phyloP scores from a whole-genome alignment of 1,140 invertebrate genomes.

The Pentalonia nigronervosa region DNA sequence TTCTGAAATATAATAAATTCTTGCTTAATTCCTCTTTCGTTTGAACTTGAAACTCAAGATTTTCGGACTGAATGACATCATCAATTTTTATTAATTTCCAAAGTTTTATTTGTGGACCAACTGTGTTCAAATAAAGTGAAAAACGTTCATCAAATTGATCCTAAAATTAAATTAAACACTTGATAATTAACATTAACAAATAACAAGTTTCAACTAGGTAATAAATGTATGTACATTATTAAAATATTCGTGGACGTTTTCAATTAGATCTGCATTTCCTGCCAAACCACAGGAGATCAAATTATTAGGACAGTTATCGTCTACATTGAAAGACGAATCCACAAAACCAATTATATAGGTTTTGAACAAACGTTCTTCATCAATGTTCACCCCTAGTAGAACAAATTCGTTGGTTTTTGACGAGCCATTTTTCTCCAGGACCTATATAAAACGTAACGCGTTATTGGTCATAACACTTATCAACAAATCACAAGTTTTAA shows the following conservation, averaged over 20 bases:
- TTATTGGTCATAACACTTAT: neutral
- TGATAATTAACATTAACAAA: neutral
- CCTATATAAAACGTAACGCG: neutral
- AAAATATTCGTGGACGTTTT: constrained; percentile 34
- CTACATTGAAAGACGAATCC: constrained; percentile 1
- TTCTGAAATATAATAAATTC: constrained; percentile 42
- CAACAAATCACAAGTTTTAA: neutral
- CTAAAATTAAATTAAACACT: neutral
- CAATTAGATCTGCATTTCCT: neutral
- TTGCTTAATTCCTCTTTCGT: constrained; percentile 29
- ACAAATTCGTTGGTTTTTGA: constrained; percentile 8
- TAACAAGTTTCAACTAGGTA: neutral
- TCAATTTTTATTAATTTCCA: constrained; percentile 17
- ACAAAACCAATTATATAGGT: constrained; percentile 40
- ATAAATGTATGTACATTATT: constrained; percentile 1
- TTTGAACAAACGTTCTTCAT: neutral
- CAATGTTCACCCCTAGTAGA: neutral
- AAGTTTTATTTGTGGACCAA: neutral
- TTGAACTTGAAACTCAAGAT: constrained; percentile 41
- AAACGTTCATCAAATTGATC: neutral
- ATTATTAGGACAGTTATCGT: constrained; percentile 38
- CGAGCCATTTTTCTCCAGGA: neutral
- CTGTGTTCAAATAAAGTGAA: constrained; percentile 35
- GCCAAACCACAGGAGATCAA: neutral
- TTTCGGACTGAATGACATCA: neutral